Percentiles rank a stretch among this genome's conserved stretches.
phyloP scores from a whole-genome alignment of 1,140 invertebrate genomes.

The Pseudomyrmex sp. region DNA sequence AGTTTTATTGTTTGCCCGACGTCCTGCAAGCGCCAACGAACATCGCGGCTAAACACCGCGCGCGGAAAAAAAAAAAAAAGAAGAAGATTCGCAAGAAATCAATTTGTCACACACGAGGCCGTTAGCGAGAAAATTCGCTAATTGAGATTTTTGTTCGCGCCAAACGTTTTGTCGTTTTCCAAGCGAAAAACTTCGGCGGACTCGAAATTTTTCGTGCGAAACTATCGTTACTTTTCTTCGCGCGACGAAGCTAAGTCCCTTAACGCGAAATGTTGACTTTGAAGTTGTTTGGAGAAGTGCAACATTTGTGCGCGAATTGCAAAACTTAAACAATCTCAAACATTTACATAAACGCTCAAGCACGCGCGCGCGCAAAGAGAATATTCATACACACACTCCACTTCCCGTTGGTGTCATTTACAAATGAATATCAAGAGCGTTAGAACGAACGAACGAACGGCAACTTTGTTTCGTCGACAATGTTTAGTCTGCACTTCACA shows the following conservation, averaged over 20 bases:
- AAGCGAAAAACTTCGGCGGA: no score
- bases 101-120: no score
- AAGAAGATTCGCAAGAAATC: no score
- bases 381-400: not conserved
- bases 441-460: not conserved
- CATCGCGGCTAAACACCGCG: not conserved
- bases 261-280: not conserved
- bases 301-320: not conserved
- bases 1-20: not conserved
- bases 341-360: no score
- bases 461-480: conserved; percentile 4
- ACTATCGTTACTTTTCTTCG: no score
- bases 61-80: no score
- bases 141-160: no score
- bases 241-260: not conserved
- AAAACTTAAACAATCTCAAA: no score
- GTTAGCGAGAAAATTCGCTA: no score
- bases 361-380: not conserved
- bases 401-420: conserved; percentile 8
- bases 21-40: not conserved
- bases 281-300: not conserved
- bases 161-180: no score
- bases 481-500: conserved; percentile 47
- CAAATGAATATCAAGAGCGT: not conserved
- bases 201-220: no score